A percentile compares a stretch with the other conserved stretches of the same genome.
Conservation (phyloP, 2,113 vertebrate genomes). For the Scopus umbretta region DNA sequence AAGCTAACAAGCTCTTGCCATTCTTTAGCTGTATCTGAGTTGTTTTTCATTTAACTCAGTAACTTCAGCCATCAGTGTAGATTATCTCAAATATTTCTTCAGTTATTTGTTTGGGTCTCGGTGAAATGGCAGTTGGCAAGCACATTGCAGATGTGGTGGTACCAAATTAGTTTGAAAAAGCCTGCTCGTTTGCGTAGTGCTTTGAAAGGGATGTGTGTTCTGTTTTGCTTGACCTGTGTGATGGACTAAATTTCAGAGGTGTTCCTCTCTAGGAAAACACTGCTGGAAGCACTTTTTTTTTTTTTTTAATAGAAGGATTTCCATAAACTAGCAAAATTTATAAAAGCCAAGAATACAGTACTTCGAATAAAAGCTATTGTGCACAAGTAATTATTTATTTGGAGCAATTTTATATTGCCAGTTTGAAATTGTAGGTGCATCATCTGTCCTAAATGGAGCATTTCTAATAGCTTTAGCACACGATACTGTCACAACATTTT, state of each 20-base stretch:
- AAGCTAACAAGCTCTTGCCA: background rate
- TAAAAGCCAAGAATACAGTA: background rate
- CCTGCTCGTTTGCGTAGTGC: background rate
- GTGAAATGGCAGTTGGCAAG: background rate
- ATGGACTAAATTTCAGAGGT: background rate
- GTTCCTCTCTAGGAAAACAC: background rate
- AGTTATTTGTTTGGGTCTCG: background rate
- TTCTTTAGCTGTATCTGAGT: background rate
- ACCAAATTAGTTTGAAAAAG: background rate
- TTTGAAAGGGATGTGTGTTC: background rate
- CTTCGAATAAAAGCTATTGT: background rate
- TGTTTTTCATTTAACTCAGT: background rate
- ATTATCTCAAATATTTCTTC: background rate
- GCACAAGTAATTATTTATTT: background rate
- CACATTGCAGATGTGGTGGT: background rate
- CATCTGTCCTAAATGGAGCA: background rate
- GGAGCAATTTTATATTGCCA: background rate
- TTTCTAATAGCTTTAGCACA: background rate
- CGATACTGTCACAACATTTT: background rate
- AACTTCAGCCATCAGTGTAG: background rate
- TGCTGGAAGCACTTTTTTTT: background rate
- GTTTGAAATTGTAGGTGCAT: background rate
- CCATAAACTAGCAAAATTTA: background rate
- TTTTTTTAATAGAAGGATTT: background rate
- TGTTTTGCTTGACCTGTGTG: background rate